Evolutionary conservation across 2,888 invertebrate species (phyloP), one percentile per base, ranked within the genome.

Genomic region (Trichopoda pennipes): DNA sequence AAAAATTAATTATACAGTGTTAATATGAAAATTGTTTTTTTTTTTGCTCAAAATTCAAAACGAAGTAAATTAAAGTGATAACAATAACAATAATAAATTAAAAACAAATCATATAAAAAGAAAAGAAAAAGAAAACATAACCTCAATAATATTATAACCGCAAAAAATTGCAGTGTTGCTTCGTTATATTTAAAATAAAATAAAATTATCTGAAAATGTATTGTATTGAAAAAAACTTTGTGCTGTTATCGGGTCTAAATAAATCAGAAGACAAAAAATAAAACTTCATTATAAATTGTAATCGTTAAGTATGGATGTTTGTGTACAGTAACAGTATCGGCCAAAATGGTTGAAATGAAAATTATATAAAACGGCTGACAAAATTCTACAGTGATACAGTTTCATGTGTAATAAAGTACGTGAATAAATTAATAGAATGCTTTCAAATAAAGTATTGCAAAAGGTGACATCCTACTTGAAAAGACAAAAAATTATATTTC

Each of bases 141-240:
- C 32, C 60, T 68, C 60, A 60, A 76, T 61, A 53, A 47, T 42
- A 51, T 61, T 66, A 38, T 63, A 70, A 77, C 77, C 77, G 53
- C 77, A 77, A 77, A 55, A 28, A 68, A 53, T 58, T 68, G 32
- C 44, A 61, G 28, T 58, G 60, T 69, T 60, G 19, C 19, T 16
- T 64, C 58, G 12, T 49, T 51, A 60, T 42, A 61, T 64, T 28
- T 28, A 28, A 56, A 72, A 53, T 35, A 16, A 53, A 53, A 42
- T 42, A 10, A 38, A 60, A 28, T 28, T 28, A n/a, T 1, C 2
- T 7, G 53, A 61, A 32, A 51, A 60, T 42, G 1, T 21, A 38
- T 21, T 28, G n/a, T 28, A 47, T 55, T 63, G 21, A 55, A 63
- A 56, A 61, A 61, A n/a, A 47, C 19, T 28, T 61, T 61, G 28